Percentiles rank a stretch among this genome's conserved stretches.
Evolutionary conservation across 2,797 vertebrate genomes (phyloP).

Genomic region (Peromyscus attwateri): DNA sequence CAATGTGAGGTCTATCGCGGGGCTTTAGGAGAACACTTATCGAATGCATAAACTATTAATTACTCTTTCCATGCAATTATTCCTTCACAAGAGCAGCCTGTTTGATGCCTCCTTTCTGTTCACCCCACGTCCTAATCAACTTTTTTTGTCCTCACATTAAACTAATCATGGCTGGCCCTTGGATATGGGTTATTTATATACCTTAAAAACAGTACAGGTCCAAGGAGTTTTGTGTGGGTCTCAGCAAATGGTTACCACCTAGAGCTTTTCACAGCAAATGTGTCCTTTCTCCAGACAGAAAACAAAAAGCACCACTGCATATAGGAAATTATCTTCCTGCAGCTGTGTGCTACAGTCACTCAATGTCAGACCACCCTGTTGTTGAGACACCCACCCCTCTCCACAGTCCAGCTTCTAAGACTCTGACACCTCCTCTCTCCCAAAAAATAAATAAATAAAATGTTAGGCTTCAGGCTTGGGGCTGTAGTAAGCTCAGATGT

Average conservation of each 20-base stretch:
- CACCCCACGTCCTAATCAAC: constrained; percentile 37
- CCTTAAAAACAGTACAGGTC: constrained; percentile 14
- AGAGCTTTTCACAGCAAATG: neutral
- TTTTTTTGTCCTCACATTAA: constrained; percentile 71
- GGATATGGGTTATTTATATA: constrained; percentile 37
- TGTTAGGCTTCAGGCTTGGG: neutral
- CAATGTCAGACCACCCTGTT: neutral
- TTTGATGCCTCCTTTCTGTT: constrained; percentile 22
- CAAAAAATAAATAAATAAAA: neutral
- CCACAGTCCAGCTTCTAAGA: neutral
- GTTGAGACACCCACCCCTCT: neutral
- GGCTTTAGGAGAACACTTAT: constrained; percentile 32
- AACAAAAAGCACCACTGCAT: neutral
- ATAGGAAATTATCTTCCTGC: neutral
- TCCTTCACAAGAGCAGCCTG: constrained; percentile 49
- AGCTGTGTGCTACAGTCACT: neutral
- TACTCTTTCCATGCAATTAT: constrained; percentile 36
- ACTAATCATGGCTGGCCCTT: constrained; percentile 13
- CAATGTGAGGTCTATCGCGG: neutral
- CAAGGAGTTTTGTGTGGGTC: neutral
- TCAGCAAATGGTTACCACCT: neutral
- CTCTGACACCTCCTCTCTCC: neutral
- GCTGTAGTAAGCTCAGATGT: neutral
- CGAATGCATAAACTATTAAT: constrained; percentile 7
- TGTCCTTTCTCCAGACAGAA: neutral